A percentile compares a stretch with the other conserved stretches of the same genome.
phyloP scores from a whole-genome alignment of 2,113 vertebrate genomes.

The Silurus meridionalis region DNA sequence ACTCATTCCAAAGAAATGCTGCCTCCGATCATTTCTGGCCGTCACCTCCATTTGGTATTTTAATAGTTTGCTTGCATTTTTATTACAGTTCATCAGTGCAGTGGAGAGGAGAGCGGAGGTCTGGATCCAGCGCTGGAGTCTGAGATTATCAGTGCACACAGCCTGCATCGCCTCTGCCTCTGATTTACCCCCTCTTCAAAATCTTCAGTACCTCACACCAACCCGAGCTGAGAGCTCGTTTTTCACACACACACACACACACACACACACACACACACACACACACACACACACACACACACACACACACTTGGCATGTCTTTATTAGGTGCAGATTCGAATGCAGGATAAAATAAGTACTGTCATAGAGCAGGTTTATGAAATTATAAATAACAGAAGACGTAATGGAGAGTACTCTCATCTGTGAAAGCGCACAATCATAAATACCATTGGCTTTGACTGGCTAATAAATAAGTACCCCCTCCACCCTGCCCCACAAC shows the following conservation, averaged over 20 bases:
- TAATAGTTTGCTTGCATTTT: constrained; percentile 60
- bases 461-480: constrained; percentile 48
- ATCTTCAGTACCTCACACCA: constrained; percentile 59
- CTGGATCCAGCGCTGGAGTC: constrained; percentile 33
- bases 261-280: neutral
- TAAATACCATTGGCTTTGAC: constrained; percentile 54
- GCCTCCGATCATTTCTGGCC: constrained; percentile 72
- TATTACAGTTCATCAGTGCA: constrained; percentile 58
- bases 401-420: constrained; percentile 71
- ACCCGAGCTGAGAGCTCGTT: constrained; percentile 43
- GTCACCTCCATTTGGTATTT: constrained; percentile 59
- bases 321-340: constrained; percentile 73
- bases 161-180: constrained; percentile 44
- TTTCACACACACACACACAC: constrained; percentile 50
- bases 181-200: constrained; percentile 60
- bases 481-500: neutral
- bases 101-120: constrained; percentile 51
- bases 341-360: constrained; percentile 76
- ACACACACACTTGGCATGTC: constrained; percentile 57
- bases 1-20: constrained; percentile 52
- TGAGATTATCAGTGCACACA: constrained; percentile 52
- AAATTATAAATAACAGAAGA: constrained; percentile 80
- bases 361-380: constrained; percentile 77
- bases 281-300: neutral
- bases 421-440: constrained; percentile 51